Evolutionary conservation across 2,797 vertebrate genomes (phyloP).

Genomic region (Enteromius radiatus): DNA sequence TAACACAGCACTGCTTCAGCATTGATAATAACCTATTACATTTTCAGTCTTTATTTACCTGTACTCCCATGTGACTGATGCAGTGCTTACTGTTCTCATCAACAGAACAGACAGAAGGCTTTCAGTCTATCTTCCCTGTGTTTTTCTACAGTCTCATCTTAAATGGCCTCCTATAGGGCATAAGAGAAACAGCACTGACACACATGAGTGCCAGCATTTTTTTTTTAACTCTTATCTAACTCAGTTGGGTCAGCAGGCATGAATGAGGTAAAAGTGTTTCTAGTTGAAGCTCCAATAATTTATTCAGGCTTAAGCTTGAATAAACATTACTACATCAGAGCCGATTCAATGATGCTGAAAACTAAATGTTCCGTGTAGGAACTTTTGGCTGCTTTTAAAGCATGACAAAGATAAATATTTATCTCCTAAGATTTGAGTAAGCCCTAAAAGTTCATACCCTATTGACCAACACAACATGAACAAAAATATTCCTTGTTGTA

Average conservation of each 20-base stretch:
- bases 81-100: conserved; percentile 2
- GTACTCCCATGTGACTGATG: background rate
- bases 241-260: conserved; percentile 23
- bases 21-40: background rate
- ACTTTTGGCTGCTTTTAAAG: conserved; percentile 8
- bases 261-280: conserved; percentile 24
- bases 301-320: conserved; percentile 35
- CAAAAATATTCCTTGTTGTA: background rate
- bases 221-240: conserved; percentile 24
- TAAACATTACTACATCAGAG: conserved; percentile 19
- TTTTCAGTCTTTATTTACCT: background rate
- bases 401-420: background rate
- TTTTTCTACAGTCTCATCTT: background rate
- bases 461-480: background rate
- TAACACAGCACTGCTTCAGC: conserved; percentile 11
- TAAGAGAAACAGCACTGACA: background rate
- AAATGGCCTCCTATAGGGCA: background rate
- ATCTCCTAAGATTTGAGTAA: background rate
- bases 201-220: background rate
- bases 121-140: background rate
- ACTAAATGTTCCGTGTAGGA: background rate
- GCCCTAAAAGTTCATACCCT: background rate
- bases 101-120: background rate
- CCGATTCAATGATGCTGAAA: conserved; percentile 27
- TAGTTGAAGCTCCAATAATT: conserved; percentile 24